phyloP scores from a whole-genome alignment of 2,797 vertebrate genomes.

The Caiman crocodilus region DNA sequence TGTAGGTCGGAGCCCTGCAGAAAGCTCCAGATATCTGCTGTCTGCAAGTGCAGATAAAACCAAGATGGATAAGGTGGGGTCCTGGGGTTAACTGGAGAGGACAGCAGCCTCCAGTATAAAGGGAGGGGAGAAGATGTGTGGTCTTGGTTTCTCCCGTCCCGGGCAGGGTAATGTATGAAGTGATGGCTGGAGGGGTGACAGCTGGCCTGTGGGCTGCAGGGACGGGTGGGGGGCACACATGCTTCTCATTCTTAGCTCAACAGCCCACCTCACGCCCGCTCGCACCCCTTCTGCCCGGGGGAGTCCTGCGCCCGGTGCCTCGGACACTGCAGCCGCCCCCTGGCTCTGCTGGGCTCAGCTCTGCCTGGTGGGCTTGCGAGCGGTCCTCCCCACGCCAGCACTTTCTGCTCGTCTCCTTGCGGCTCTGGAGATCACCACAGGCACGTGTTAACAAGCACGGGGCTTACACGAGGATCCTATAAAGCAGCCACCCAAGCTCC shows the following conservation, averaged over 20 bases:
- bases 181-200: neutral
- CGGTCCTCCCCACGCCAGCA: conserved; percentile 73
- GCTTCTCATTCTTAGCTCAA: too few species aligned
- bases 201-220: neutral
- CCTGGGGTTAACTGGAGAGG: neutral
- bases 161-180: neutral
- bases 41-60: neutral
- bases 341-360: conserved; percentile 70
- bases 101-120: neutral
- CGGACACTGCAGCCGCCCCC: conserved; percentile 64
- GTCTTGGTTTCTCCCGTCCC: neutral
- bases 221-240: too few species aligned
- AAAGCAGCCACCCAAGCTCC: conserved; percentile 72
- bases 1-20: neutral
- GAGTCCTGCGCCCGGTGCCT: conserved; percentile 62
- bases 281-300: conserved; percentile 69
- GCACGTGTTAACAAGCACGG: conserved; percentile 72
- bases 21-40: conserved; percentile 10
- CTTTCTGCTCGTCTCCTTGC: conserved; percentile 73
- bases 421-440: conserved; percentile 73
- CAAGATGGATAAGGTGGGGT: neutral
- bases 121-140: neutral
- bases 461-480: conserved; percentile 75
- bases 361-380: conserved; percentile 73
- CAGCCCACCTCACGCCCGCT: conserved; percentile 5